phyloP scores from a whole-genome alignment of 2,888 invertebrate genomes.

The Lochmaea crataegi region DNA sequence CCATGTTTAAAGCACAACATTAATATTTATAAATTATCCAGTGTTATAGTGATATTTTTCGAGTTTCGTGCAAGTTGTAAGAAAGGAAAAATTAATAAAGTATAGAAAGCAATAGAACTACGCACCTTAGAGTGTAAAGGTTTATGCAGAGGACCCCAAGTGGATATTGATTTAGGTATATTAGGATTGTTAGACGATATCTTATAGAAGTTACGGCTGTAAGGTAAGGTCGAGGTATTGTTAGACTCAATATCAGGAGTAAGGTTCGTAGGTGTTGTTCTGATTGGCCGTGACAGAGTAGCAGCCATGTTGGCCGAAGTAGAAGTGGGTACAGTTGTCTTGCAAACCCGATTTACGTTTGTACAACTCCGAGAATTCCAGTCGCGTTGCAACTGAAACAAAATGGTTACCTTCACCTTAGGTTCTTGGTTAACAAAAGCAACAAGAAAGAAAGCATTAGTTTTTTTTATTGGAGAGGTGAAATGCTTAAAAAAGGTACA shows the following conservation, averaged over 20 bases:
- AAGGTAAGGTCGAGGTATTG: constrained; percentile 65
- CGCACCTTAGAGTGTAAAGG: constrained; percentile 75
- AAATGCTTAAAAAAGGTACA: constrained; percentile 41
- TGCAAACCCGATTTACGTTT: constrained; percentile 65
- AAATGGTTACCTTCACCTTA: constrained; percentile 45
- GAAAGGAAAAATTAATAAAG: not conserved
- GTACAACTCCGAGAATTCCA: constrained; percentile 68
- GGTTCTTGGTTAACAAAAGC: constrained; percentile 32
- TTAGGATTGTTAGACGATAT: constrained; percentile 63
- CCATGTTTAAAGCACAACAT: not conserved
- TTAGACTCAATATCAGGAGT: constrained; percentile 57
- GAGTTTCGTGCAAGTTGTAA: constrained; percentile 6
- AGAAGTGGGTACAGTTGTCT: constrained; percentile 63
- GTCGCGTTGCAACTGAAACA: constrained; percentile 66
- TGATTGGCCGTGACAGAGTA: constrained; percentile 63
- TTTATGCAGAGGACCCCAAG: constrained; percentile 74
- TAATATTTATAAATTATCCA: constrained; percentile 2
- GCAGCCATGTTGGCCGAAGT: constrained; percentile 65
- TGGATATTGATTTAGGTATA: constrained; percentile 73
- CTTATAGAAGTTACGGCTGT: constrained; percentile 66
- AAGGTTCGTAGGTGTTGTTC: constrained; percentile 56
- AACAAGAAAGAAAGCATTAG: constrained; percentile 40
- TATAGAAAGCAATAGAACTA: constrained; percentile 46
- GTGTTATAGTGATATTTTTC: not conserved
- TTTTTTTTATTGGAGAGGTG: constrained; percentile 21